phyloP scores from a whole-genome alignment of 2,113 vertebrate genomes.

The Pluvianellus socialis region DNA sequence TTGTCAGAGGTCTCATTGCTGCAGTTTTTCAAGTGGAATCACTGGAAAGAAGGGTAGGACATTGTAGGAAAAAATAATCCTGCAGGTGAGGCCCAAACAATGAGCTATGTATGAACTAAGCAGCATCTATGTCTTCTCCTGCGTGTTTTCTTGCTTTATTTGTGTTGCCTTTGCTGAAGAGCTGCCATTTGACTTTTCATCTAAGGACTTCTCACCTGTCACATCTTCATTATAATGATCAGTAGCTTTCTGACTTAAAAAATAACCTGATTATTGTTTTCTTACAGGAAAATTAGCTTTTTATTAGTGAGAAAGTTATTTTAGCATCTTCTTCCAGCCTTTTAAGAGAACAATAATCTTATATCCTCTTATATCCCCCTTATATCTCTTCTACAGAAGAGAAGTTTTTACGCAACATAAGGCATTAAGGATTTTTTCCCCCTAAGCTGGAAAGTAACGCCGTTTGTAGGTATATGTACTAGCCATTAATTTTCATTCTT shows the following conservation, averaged over 20 bases:
- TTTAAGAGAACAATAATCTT: background rate
- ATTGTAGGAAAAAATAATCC: background rate
- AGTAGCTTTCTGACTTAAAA: background rate
- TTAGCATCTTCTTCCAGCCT: background rate
- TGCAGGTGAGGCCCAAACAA: background rate
- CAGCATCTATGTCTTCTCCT: background rate
- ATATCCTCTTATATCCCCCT: background rate
- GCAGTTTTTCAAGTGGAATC: background rate
- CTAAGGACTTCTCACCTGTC: background rate
- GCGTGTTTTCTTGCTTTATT: background rate
- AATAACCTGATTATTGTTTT: conserved; percentile 6
- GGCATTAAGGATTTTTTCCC: background rate
- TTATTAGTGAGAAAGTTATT: background rate
- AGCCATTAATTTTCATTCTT: background rate
- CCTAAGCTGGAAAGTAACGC: background rate
- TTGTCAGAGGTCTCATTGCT: background rate
- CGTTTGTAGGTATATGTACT: background rate
- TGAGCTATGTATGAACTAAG: background rate
- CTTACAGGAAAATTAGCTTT: background rate
- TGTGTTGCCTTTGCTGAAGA: background rate
- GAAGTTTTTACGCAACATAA: background rate
- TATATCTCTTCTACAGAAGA: background rate
- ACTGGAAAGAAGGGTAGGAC: background rate
- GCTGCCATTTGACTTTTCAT: background rate
- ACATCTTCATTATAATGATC: background rate